Base-by-base conservation (phyloP, 92 coral and sea anemone species). In the Palythoa grandis region DNA sequence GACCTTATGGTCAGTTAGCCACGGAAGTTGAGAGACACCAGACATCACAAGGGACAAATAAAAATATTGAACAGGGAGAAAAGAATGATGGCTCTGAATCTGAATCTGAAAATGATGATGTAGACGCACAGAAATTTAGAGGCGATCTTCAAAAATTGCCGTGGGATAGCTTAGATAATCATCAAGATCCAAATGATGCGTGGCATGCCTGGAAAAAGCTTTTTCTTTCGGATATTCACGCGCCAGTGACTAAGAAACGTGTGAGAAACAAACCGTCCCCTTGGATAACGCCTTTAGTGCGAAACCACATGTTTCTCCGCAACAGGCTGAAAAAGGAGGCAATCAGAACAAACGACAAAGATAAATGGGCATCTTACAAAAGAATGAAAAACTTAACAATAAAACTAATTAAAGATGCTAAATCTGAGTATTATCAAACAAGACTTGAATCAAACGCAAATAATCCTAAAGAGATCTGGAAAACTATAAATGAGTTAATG, bases 131-230 rank as follows among this genome's bases (percentile, higher is more conserved):
- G n/a, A n/a, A 57, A 12, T 57, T 57, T 29, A 29, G 35, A 29
- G 35, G 35, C 35, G 35, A 29, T 29, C 35, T 29, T 29, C 35
- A 29, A 0, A 29, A 29, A 29, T 1, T 29, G 35, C 35, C 35
- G 35, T 29, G 35, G 35, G 35, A 29, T 29, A 63, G 24, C 69
- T 20, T 63, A 63, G 69, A 63, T 63, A 63, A 63, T 17, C 69
- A 63, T 22, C 70, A 63, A 63, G 11, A 63, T 63, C 35, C 70
- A 63, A 48, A 76, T n/a, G 83, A 43, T 40, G 70, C 70, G 78
- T 68, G 85, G 71, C 58, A 22, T 37, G 76, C 72, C 52, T 86
- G 89, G 89, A 77, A 86, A 74, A 53, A 61, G 78, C 72, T 86
- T 13, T 77, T 86, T 72, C 53, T 47, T 13, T 25, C 77, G 22